Base-by-base conservation (phyloP, 2,113 vertebrate species). In the Lipophrys pholis region DNA sequence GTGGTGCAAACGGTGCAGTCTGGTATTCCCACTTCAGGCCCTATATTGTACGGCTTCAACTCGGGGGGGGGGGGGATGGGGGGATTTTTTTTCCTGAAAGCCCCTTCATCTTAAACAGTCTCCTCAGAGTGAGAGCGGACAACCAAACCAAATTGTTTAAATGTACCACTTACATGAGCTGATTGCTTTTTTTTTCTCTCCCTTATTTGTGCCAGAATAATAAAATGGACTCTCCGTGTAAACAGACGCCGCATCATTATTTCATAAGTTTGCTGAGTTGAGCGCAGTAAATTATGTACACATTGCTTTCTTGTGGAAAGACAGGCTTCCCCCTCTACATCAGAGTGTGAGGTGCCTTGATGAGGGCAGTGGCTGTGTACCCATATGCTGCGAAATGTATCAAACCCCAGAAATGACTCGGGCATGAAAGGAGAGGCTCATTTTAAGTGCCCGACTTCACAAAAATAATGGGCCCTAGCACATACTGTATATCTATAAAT, bases 231-330 rank as follows among this genome's bases (percentile, higher is more conserved):
- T 76, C 74, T 86, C 88, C 69, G 65, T 78, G 66, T 87, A 90
- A 90, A 91, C 86, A 83, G 82, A 85, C 63, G 76, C 80, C 52
- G 41, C 91, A 91, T 93, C 84, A 91, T 92, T 93, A 94, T 91
- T 93, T 93, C 78, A 92, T 89, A 85, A 76, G 82, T 85, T 89
- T 82, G 72, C 79, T 62, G 70, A 76, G 83, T 75, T 76, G 80
- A 77, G 64, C n/a, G n/a, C 21, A 9, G 83, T 91, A 86, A 93
- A 93, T 92, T 85, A 94, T 93, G 91, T 86, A 89, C 52, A 72
- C 79, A 70, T 64, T 72, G 73, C 72, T 78, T 83, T 82, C 76
- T 61, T 70, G 73, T 38, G 14, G 64, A 83, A 30, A 80, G 62
- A 64, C 60, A 42, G 12, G 38, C 57, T 74, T 85, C 83, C 78